Conservation (phyloP, 2,113 vertebrate species). For the Eptesicus fuscus region DNA sequence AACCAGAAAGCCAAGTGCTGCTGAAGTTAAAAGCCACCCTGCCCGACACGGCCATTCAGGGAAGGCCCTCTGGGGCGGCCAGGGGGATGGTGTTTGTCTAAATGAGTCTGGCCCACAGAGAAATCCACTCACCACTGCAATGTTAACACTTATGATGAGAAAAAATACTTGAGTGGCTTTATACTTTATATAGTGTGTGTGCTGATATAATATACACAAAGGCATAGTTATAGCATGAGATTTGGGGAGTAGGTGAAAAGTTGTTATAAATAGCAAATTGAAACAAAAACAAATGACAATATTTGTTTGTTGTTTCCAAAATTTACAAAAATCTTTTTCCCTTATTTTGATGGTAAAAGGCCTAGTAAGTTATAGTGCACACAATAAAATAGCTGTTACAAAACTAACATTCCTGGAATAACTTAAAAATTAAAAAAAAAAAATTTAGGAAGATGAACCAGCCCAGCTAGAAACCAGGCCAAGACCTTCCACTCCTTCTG, state of each 20-base stretch:
- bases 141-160: neutral
- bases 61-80: neutral
- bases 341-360: neutral
- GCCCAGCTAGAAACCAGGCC: neutral
- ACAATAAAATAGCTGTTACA: neutral
- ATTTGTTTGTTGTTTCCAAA: neutral
- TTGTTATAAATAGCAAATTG: neutral
- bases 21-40: neutral
- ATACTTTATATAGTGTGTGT: neutral
- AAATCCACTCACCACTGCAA: neutral
- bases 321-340: conserved; percentile 12
- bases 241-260: neutral
- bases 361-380: neutral
- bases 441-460: neutral
- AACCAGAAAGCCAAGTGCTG: neutral
- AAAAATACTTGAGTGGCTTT: neutral
- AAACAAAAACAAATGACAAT: neutral
- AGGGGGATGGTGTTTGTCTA: no score
- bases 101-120: neutral
- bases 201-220: neutral
- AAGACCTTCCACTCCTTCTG: neutral
- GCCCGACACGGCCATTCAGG: neutral
- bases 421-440: neutral
- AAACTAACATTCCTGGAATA: conserved; percentile 22
- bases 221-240: neutral